Percentiles rank a stretch among this genome's conserved stretches.
phyloP scores from a whole-genome alignment of 1,140 invertebrate species.

The Octopus bimaculoides region DNA sequence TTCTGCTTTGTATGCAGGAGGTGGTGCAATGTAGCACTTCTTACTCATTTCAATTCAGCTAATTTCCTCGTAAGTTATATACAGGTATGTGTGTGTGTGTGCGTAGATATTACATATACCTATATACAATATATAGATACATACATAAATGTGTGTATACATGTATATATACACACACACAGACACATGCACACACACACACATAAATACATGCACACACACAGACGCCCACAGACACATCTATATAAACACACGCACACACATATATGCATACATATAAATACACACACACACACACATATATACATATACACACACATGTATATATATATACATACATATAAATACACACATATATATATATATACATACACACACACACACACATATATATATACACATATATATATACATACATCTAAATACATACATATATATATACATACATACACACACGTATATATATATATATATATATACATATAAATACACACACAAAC shows the following conservation, averaged over 20 bases:
- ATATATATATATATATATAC: background rate
- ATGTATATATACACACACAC: too few relatives aligned
- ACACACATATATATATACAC: background rate
- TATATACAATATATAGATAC: too few relatives aligned
- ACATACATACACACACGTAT: background rate
- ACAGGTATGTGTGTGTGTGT: too few relatives aligned
- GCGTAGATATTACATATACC: too few relatives aligned
- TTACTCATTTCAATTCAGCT: constrained; percentile 1
- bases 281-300: too few relatives aligned
- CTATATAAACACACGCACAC: too few relatives aligned
- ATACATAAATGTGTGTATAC: too few relatives aligned
- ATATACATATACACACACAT: too few relatives aligned
- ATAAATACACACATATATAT: background rate
- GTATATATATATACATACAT: background rate
- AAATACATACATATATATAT: background rate
- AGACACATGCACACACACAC: too few relatives aligned
- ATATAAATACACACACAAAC: background rate
- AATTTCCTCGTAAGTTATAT: constrained; percentile 2
- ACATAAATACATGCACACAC: too few relatives aligned
- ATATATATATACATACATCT: background rate
- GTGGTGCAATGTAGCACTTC: background rate
- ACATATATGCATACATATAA: too few relatives aligned
- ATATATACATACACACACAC: background rate
- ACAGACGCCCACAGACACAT: too few relatives aligned
- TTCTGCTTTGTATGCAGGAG: constrained; percentile 7